A percentile compares a stretch with the other conserved stretches of the same genome.
Conservation (phyloP, 1,140 invertebrate species). For the Aphelenchoides avenae region DNA sequence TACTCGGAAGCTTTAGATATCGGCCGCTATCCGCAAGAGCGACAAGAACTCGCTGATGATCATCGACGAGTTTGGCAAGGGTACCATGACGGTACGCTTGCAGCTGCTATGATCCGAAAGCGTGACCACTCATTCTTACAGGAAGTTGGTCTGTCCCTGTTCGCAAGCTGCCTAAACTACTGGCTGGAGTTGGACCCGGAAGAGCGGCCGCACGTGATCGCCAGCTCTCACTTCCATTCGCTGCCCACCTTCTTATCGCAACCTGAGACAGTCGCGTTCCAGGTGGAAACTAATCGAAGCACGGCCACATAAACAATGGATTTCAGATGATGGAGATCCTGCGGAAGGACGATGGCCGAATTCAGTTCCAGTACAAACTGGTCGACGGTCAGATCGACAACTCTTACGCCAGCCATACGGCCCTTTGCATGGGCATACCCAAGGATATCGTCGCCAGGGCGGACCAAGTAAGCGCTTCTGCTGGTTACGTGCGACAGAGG, state of each 20-base stretch:
- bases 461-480: slow-evolving; percentile 45
- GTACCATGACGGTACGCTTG: slow-evolving; percentile 68
- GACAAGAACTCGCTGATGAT: slow-evolving; percentile 71
- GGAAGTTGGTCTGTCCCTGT: slow-evolving; percentile 54
- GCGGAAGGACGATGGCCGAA: slow-evolving; percentile 19
- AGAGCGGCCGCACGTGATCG: slow-evolving; percentile 51
- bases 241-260: slow-evolving; percentile 33
- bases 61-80: slow-evolving; percentile 86
- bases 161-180: slow-evolving; percentile 51
- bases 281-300: slow-evolving; percentile 19
- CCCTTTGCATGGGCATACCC: slow-evolving; percentile 46
- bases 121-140: slow-evolving; percentile 19
- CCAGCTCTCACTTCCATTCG: slow-evolving; percentile 52
- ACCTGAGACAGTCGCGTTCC: slow-evolving; percentile 17
- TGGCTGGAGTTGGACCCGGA: slow-evolving; percentile 44
- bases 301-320: neutral
- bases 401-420: slow-evolving; percentile 49
- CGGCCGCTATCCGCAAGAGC: slow-evolving; percentile 68
- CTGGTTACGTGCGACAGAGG: neutral
- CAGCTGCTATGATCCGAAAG: neutral
- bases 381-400: slow-evolving; percentile 47
- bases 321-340: slow-evolving; percentile 50
- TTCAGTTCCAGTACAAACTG: slow-evolving; percentile 43
- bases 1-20: slow-evolving; percentile 65
- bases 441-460: slow-evolving; percentile 36